Evolutionary conservation across 1,140 invertebrate genomes (phyloP).

Genomic region (Brachystomella parvula): DNA sequence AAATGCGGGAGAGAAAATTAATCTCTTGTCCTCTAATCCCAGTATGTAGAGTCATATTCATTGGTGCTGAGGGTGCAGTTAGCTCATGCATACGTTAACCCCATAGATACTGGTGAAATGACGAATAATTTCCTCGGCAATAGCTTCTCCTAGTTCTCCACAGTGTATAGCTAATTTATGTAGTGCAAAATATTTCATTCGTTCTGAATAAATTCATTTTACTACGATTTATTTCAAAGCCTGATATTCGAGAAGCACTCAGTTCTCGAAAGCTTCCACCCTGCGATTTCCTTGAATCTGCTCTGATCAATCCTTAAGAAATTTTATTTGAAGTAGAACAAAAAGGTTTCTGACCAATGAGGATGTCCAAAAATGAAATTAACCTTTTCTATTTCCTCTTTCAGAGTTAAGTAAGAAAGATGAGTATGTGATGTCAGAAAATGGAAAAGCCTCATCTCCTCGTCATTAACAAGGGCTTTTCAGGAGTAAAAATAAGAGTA

Average conservation of each 20-base stretch:
- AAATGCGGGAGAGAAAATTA: neutral
- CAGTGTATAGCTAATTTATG: too few species aligned
- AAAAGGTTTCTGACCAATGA: neutral
- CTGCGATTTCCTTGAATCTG: too few species aligned
- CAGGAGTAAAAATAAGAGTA: neutral
- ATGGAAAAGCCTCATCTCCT: neutral
- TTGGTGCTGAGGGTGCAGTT: too few species aligned
- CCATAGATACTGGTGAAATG: too few species aligned
- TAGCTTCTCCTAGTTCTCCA: too few species aligned
- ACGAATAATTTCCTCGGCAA: too few species aligned
- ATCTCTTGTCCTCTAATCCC: neutral
- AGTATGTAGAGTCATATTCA: too few species aligned
- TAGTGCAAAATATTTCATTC: too few species aligned
- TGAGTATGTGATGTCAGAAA: neutral
- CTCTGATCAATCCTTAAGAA: too few species aligned
- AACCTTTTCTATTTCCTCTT: conserved; percentile 10
- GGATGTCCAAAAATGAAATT: neutral
- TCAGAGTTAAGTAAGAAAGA: neutral
- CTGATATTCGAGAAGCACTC: neutral
- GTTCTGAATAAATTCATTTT: neutral
- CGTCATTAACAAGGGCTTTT: neutral
- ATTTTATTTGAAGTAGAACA: neutral
- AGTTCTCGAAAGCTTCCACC: too few species aligned
- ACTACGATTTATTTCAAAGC: neutral
- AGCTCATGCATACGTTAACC: too few species aligned